Evolutionary conservation across 2,113 vertebrate genomes (phyloP), one percentile per base, ranked within the genome.

Genomic region (Tapirus terrestris): DNA sequence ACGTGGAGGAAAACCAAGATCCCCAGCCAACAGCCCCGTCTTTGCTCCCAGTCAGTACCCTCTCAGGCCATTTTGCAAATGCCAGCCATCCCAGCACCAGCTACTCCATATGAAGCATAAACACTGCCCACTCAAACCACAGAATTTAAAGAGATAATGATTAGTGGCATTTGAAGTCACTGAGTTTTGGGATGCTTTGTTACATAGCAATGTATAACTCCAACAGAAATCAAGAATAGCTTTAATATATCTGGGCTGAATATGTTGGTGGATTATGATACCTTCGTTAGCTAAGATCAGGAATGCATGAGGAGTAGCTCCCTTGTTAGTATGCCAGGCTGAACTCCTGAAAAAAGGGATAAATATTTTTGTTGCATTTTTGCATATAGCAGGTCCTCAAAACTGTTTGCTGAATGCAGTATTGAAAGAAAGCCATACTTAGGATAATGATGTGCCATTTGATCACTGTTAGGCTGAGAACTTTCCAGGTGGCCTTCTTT

Each of bases 1-100:
- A 5, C 0, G 0, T 70, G 27, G 14, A 86, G 56, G 43, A 45
- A 14, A 21, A 23, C 9, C 5, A 51, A 45, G 17, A 39, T 23
- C 8, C 18, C 25, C 8, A 23, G 27, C 43, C 21, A 33, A 43
- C 5, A 56, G 5, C 21, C 23, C 20, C 8, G 1, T 20, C 27
- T 43, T n/a, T 43, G 8, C 1, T 27, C 23, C 27, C 6, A 61
- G 2, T 17, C 43, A 21, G 1, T 67, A 14, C 39, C n/a, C 7
- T 3, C 1, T 56, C 53, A 2, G 8, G 27, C 53, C n/a, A 6
- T 43, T 61, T 61, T 3, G 3, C 14, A 67, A 25, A 6, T 39
- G 43, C 31, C 68, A 45, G 27, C 5, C 45, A 11, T 21, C 23
- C 11, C 5, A 27, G 27, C 17, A 11, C 4, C 8, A 45, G 6